Conservation (phyloP, 92 coral and sea anemone species). For the Porites evermanni region DNA sequence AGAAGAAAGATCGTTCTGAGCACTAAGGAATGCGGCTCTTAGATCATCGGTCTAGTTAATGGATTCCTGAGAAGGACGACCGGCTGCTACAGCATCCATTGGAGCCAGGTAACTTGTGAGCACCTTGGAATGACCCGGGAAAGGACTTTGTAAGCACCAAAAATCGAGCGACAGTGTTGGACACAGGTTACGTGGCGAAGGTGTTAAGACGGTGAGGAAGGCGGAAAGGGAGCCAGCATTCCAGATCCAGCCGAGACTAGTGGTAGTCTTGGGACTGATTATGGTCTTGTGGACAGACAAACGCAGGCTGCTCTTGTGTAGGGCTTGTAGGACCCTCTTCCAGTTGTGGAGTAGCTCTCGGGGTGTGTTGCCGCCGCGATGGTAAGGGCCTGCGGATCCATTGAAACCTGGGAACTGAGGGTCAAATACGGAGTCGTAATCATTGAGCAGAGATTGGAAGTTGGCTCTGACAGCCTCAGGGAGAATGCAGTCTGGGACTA, state of each 20-base stretch:
- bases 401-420: conserved; percentile 29
- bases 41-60: conserved; percentile 34
- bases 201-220: conserved; percentile 62
- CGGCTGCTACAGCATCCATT: conserved; percentile 61
- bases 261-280: too few species aligned
- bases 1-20: conserved; percentile 63
- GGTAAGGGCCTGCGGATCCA: conserved; percentile 13
- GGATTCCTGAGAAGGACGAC: conserved; percentile 60
- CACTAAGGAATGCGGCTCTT: conserved; percentile 29
- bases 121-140: too few species aligned
- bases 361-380: too few species aligned
- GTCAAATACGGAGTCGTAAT: not conserved
- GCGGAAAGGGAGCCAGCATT: conserved; percentile 56
- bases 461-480: conserved; percentile 7
- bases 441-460: conserved; percentile 11
- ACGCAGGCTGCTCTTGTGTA: too few species aligned
- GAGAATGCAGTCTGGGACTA: conserved; percentile 40
- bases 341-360: too few species aligned
- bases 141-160: conserved; percentile 63
- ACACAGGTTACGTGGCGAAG: conserved; percentile 53
- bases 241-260: conserved; percentile 70
- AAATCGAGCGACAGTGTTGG: conserved; percentile 20
- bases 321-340: too few species aligned
- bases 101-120: conserved; percentile 50
- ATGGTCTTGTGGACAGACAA: too few species aligned